Conservation (phyloP, 2,888 invertebrate species). For the Temnothorax rugatulus region DNA sequence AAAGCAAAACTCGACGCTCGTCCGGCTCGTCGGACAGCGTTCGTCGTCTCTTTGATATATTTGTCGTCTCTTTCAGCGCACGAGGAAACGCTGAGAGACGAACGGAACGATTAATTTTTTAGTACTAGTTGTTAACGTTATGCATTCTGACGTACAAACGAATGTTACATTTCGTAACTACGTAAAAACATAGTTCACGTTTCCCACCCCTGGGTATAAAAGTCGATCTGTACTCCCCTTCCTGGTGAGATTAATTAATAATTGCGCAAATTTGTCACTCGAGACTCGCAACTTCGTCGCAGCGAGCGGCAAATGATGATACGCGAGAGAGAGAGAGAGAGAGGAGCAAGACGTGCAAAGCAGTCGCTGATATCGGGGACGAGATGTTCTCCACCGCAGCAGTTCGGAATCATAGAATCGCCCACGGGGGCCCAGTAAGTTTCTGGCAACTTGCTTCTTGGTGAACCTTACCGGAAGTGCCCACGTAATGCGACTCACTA, state of each 20-base stretch:
- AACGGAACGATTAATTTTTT: slow-evolving; percentile 16
- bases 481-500: slow-evolving; percentile 60
- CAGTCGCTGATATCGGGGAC: slow-evolving; percentile 13
- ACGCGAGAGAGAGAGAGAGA: slow-evolving; percentile 43
- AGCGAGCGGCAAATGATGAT: slow-evolving; percentile 33
- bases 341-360: slow-evolving; percentile 20
- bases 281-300: slow-evolving; percentile 21
- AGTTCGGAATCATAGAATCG: slow-evolving; percentile 71
- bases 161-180: background rate
- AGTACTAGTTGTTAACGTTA: background rate
- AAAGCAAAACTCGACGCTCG: slow-evolving; percentile 24
- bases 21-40: background rate
- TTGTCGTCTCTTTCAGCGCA: background rate
- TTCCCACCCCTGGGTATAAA: background rate
- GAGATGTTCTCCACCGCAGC: slow-evolving; percentile 53
- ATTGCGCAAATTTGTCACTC: slow-evolving; percentile 36
- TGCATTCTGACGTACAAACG: background rate
- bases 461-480: slow-evolving; percentile 65
- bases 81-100: background rate
- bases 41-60: background rate
- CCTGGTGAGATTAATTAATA: slow-evolving; percentile 37
- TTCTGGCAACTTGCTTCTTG: slow-evolving; percentile 70
- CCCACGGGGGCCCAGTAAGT: slow-evolving; percentile 70
- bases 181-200: background rate
- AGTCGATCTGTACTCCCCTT: background rate